These are phyloP conservation scores for Aix galericulata DNA, from an alignment of 2,113 vertebrate genomes.

Conservation along the genomic window DNA sequence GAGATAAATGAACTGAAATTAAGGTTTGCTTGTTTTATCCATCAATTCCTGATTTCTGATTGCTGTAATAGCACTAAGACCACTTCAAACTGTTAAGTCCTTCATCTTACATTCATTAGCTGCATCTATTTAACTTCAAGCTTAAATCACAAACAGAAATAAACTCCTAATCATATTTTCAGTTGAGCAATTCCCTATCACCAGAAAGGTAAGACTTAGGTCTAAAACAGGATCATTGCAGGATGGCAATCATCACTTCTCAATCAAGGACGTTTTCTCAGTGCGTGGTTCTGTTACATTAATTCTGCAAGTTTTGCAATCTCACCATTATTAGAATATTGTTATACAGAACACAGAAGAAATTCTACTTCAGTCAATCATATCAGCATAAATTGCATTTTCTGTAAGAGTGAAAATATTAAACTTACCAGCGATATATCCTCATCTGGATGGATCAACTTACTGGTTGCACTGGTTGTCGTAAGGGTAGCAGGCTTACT, in stretches of 20 bases:
- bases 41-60: background rate
- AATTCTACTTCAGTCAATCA: background rate
- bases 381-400: background rate
- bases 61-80: background rate
- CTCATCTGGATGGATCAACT: conserved; percentile 99
- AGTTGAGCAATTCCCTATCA: background rate
- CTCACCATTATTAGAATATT: background rate
- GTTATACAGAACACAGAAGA: background rate
- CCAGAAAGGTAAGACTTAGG: background rate
- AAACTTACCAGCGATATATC: conserved; percentile 99
- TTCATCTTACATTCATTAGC: background rate
- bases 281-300: background rate
- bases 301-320: background rate
- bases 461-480: conserved; percentile 99
- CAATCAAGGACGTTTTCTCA: background rate
- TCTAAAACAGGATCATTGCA: background rate
- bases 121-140: background rate
- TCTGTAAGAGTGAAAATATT: background rate
- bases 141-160: background rate
- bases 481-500: conserved; percentile 98
- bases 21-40: background rate
- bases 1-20: background rate
- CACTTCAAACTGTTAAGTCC: background rate
- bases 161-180: background rate
- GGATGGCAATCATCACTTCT: background rate